A percentile compares a stretch with the other conserved stretches of the same genome.
Evolutionary conservation across 2,113 vertebrate species (phyloP).

Genomic region (Psilopogon haemacephalus): DNA sequence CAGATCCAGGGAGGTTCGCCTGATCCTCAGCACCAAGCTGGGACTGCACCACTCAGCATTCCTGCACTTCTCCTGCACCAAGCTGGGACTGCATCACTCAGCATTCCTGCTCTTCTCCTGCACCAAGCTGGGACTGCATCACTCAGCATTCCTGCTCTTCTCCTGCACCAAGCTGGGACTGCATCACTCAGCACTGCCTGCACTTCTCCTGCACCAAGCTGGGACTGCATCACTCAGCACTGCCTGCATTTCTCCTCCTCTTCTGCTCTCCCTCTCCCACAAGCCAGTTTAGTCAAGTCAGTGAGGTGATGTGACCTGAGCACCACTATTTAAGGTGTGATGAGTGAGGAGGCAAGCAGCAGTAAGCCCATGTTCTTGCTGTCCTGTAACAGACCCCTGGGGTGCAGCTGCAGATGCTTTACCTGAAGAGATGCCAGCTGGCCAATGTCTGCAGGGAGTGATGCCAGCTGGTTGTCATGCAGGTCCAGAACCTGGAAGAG

Average conservation of each 20-base stretch:
- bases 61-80: too few relatives aligned
- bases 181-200: too few relatives aligned
- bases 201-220: not conserved
- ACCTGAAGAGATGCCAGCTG: slow-evolving; percentile 85
- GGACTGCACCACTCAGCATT: too few relatives aligned
- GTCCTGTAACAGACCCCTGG: not conserved
- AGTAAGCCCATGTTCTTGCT: not conserved
- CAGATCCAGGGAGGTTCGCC: too few relatives aligned
- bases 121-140: too few relatives aligned
- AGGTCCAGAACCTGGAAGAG: slow-evolving; percentile 88
- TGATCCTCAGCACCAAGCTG: too few relatives aligned
- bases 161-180: too few relatives aligned
- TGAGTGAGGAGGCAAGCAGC: not conserved
- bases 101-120: too few relatives aligned
- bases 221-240: not conserved
- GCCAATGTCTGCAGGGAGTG: slow-evolving; percentile 87
- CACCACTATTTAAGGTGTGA: not conserved
- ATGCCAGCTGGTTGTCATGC: slow-evolving; percentile 86
- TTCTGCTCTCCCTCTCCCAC: not conserved
- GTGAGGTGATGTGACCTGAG: not conserved
- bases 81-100: too few relatives aligned
- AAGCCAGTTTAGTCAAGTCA: not conserved
- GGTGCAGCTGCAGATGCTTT: not conserved
- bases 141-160: too few relatives aligned
- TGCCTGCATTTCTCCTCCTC: not conserved